phyloP scores from a whole-genome alignment of 2,797 vertebrate species.

The Amphiprion clarkii region DNA sequence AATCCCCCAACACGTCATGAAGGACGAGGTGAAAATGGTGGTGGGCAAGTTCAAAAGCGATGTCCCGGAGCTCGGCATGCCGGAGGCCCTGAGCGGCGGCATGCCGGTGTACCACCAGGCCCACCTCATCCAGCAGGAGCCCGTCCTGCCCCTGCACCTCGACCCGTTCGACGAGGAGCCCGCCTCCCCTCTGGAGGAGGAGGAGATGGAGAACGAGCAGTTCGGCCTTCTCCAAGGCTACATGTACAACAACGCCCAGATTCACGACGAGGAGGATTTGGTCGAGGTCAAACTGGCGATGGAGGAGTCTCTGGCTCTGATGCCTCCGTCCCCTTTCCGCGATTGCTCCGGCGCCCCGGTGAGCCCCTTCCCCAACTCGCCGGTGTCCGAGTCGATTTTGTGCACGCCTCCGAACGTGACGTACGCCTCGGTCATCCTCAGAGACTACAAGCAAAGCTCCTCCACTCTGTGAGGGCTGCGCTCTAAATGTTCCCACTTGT shows the following conservation, averaged over 20 bases:
- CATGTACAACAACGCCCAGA: slow-evolving; percentile 90
- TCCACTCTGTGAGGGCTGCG: slow-evolving; percentile 91
- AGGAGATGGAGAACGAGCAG: slow-evolving; percentile 87
- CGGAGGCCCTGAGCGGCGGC: slow-evolving; percentile 77
- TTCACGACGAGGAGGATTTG: slow-evolving; percentile 86
- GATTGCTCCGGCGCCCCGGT: slow-evolving; percentile 89
- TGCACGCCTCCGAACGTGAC: slow-evolving; percentile 90
- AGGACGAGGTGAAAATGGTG: slow-evolving; percentile 52
- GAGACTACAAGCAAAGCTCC: slow-evolving; percentile 95
- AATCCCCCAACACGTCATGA: slow-evolving; percentile 77
- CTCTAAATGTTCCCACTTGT: slow-evolving; percentile 13
- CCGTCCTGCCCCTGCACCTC: slow-evolving; percentile 85
- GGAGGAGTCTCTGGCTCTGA: slow-evolving; percentile 91
- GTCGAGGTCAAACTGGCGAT: slow-evolving; percentile 86
- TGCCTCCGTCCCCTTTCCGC: slow-evolving; percentile 95
- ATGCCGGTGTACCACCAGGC: slow-evolving; percentile 83
- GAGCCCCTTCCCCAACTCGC: slow-evolving; percentile 91
- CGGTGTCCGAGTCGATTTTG: slow-evolving; percentile 93
- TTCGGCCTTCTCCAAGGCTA: slow-evolving; percentile 94
- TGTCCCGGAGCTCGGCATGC: slow-evolving; percentile 81
- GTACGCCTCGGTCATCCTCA: slow-evolving; percentile 93
- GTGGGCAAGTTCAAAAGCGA: slow-evolving; percentile 80
- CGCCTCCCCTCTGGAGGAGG: slow-evolving; percentile 70
- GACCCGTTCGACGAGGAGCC: slow-evolving; percentile 85
- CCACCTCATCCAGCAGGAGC: slow-evolving; percentile 80